Evolutionary conservation across 2,888 invertebrate genomes (phyloP).

Genomic region (Drosophila emarginata): DNA sequence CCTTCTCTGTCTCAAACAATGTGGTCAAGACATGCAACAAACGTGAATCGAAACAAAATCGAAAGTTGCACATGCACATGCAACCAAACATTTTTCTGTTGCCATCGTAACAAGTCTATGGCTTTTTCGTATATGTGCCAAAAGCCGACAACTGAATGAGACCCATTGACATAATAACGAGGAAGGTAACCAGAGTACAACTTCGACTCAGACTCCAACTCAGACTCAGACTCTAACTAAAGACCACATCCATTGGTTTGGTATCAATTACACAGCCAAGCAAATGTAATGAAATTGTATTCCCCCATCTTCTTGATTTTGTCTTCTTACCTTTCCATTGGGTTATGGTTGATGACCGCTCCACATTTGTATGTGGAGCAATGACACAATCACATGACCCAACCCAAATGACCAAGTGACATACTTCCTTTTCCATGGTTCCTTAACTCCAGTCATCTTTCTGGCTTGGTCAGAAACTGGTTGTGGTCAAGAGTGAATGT

Average conservation of each 20-base stretch:
- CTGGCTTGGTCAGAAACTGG: slow-evolving; percentile 19
- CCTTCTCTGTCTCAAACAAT: slow-evolving; percentile 50
- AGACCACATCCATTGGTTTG: slow-evolving; percentile 14
- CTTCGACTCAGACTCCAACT: slow-evolving; percentile 22
- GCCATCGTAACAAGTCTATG: slow-evolving; percentile 63
- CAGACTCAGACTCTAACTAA: slow-evolving; percentile 35
- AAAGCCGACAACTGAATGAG: slow-evolving; percentile 51
- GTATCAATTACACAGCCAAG: slow-evolving; percentile 70
- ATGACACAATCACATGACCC: slow-evolving; percentile 47
- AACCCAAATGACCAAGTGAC: slow-evolving; percentile 67
- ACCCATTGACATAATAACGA: slow-evolving; percentile 82
- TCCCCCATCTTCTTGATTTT: slow-evolving; percentile 43
- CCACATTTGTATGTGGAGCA: slow-evolving; percentile 43
- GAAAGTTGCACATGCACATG: slow-evolving; percentile 74
- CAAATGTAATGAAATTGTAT: slow-evolving; percentile 60
- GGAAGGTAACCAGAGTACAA: slow-evolving; percentile 78
- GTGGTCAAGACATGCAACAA: slow-evolving; percentile 77
- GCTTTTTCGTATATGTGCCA: slow-evolving; percentile 40
- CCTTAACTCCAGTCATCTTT: neutral
- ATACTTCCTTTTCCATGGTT: slow-evolving; percentile 41
- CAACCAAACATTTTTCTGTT: slow-evolving; percentile 41
- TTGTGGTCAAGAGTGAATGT: slow-evolving; percentile 22
- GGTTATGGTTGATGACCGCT: slow-evolving; percentile 62
- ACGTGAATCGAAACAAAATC: slow-evolving; percentile 73
- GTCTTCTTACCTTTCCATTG: slow-evolving; percentile 4